Evolutionary conservation across 2,888 invertebrate genomes (phyloP).

Genomic region (Globia sparganii): DNA sequence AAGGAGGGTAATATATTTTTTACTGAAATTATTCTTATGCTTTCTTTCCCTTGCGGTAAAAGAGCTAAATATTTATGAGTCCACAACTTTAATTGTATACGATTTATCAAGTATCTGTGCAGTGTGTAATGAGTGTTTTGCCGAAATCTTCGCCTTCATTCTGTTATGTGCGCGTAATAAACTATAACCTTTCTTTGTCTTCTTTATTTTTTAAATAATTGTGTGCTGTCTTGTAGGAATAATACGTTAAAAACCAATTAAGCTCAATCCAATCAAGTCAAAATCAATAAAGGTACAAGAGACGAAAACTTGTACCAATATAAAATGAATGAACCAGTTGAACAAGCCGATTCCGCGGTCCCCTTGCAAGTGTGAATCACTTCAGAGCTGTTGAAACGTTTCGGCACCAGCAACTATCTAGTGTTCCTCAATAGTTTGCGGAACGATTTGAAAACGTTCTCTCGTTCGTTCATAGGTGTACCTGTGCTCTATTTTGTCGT

Average conservation of each 20-base stretch:
- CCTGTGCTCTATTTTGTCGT: conserved; percentile 24
- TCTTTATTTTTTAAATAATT: neutral
- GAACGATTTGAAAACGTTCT: conserved; percentile 76
- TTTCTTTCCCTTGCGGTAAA: no score
- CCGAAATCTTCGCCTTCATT: no score
- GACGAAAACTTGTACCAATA: neutral
- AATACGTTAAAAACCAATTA: no score
- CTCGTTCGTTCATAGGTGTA: neutral
- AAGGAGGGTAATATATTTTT: no score
- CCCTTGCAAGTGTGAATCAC: conserved; percentile 34
- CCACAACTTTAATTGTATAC: no score
- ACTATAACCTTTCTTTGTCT: no score
- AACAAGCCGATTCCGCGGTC: neutral
- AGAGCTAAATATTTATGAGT: no score
- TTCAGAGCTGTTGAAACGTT: conserved; percentile 13
- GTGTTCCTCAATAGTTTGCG: conserved; percentile 73
- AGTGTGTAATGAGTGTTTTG: no score
- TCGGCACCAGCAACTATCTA: conserved; percentile 43
- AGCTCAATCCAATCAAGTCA: neutral
- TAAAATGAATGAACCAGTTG: conserved; percentile 18
- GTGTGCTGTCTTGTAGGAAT: no score
- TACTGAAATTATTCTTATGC: no score
- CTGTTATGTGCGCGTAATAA: no score
- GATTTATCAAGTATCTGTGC: no score
- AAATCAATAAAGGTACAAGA: neutral